These are phyloP conservation scores for Phytoseiulus persimilis DNA, from an alignment of 2,888 invertebrate species.

Conservation along the genomic window DNA sequence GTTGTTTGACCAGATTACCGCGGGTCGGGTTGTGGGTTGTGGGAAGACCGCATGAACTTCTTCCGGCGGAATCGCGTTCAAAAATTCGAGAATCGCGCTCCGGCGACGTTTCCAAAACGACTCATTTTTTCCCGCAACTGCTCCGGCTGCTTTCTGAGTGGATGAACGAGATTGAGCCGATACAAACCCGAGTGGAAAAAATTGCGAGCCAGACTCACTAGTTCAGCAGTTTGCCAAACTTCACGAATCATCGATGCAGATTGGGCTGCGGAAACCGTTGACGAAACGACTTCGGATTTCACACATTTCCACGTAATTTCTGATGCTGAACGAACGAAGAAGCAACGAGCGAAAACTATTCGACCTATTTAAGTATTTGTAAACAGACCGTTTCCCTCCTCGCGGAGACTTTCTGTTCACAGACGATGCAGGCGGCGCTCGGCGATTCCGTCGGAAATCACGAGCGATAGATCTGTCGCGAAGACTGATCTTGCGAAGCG, in stretches of 20 bases:
- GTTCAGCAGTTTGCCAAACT: background rate
- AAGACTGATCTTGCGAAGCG: background rate
- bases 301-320: background rate
- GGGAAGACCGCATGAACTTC: background rate
- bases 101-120: background rate
- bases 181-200: background rate
- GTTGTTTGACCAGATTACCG: background rate
- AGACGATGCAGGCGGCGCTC: background rate
- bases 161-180: background rate
- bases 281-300: background rate
- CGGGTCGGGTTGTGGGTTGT: background rate
- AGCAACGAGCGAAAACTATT: background rate
- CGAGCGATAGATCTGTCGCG: background rate
- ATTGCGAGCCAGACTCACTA: background rate
- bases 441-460: background rate
- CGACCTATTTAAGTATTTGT: constrained; percentile 5
- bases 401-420: background rate
- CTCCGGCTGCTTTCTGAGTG: background rate
- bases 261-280: background rate
- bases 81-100: background rate
- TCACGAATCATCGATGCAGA: background rate
- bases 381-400: background rate
- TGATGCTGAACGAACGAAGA: background rate
- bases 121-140: background rate
- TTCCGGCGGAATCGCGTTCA: background rate